Evolutionary conservation across 64 coral and sea anemone genomes (phyloP), one percentile per base, ranked within the genome.

Genomic region (Montipora capricornis): DNA sequence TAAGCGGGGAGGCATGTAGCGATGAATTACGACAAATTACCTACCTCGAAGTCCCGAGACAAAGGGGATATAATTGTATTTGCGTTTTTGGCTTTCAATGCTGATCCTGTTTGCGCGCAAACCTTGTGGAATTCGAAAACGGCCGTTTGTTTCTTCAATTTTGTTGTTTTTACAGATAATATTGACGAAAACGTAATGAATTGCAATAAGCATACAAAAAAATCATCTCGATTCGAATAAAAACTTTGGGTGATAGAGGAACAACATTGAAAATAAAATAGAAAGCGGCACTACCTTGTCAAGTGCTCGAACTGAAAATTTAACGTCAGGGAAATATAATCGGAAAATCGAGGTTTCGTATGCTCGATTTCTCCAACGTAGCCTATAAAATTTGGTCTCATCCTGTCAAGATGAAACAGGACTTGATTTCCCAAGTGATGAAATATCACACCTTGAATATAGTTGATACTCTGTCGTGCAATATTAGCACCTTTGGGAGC

Each of bases 91-190:
- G 62, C 29, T 50, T 69, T 70, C 69, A 19, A 12, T 5, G 62
- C 29, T 85, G 69, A 85, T 85, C 82, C 26, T 85, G 82, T 70
- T 85, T 85, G 82, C 45, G 10, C 60, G 49, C 45, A 70, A 70
- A 85, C 48, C 17, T 85, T 15, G 16, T 69, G 82, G 82, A 70
- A 85, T 85, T 70, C 48, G 7, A 85, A 85, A 85, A 85, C 69
- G 58, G 24, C 14, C 16, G 69, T 67, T 48, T 70, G 61, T 85
- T 70, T 85, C 67, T 48, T 11, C 64, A 49, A 16, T 71, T 85
- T 17, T 49, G 82, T 85, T 70, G 64, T 70, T 85, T 68, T 61
- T 47, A 47, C 68, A 62, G 64, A 85, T 85, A 85, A 85, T 61
- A 85, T 69, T 47, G 52, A 64, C 55, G 59, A 57, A 46, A 6